Evolutionary conservation across 2,888 invertebrate species (phyloP).

Genomic region (Pinctada fucata): DNA sequence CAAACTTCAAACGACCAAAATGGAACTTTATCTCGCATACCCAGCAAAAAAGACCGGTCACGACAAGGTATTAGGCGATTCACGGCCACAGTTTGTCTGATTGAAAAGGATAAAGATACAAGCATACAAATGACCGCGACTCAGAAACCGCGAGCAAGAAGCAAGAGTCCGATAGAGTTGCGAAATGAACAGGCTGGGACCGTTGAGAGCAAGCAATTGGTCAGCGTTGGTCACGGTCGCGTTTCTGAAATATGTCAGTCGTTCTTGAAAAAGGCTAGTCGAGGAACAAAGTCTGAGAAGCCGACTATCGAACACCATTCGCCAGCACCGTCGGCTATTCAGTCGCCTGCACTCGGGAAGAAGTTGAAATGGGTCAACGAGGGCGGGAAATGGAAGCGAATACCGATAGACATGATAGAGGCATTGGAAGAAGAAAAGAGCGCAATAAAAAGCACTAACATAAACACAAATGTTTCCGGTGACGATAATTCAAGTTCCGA

Average conservation of each 20-base stretch:
- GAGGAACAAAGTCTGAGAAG: slow-evolving; percentile 21
- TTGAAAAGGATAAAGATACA: slow-evolving; percentile 12
- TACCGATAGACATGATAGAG: slow-evolving; percentile 18
- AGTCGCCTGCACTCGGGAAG: slow-evolving; percentile 3
- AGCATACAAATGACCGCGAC: not conserved
- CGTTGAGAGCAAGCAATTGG: slow-evolving; percentile 28
- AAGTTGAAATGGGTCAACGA: slow-evolving; percentile 37
- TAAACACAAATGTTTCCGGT: not conserved
- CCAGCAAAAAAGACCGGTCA: slow-evolving; percentile 18
- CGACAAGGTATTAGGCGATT: slow-evolving; percentile 27
- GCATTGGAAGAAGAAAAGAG: not conserved
- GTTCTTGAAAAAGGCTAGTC: slow-evolving; percentile 49
- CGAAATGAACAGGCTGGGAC: slow-evolving; percentile 14
- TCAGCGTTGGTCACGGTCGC: slow-evolving; percentile 14
- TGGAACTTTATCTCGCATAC: not conserved
- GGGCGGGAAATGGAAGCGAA: slow-evolving; percentile 34
- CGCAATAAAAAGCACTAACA: not conserved
- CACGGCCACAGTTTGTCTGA: slow-evolving; percentile 28
- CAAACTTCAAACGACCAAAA: not conserved
- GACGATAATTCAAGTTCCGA: not conserved
- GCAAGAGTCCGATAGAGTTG: slow-evolving; percentile 34
- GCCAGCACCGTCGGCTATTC: slow-evolving; percentile 9
- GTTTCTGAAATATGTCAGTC: slow-evolving; percentile 56
- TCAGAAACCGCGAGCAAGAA: slow-evolving; percentile 23
- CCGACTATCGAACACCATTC: slow-evolving; percentile 12